A percentile compares a stretch with the other conserved stretches of the same genome.
Conservation (phyloP, 2,888 invertebrate species). For the Drosophila lutescens region DNA sequence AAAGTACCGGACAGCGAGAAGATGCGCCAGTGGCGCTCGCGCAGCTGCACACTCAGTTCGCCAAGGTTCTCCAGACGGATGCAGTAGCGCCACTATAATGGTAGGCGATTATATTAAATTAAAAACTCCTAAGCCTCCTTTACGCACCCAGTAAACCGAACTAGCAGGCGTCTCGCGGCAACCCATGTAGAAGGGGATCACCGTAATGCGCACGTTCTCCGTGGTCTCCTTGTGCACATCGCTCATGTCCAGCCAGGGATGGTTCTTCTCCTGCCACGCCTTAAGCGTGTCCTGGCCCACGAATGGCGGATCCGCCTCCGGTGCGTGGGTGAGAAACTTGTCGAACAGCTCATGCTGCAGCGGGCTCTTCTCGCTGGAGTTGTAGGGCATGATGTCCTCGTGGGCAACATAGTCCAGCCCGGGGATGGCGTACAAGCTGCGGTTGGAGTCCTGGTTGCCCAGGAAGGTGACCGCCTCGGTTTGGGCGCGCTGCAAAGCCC, state of each 20-base stretch:
- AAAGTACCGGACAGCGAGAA: slow-evolving; percentile 96
- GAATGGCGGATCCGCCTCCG: slow-evolving; percentile 93
- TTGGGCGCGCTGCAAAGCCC: slow-evolving; percentile 90
- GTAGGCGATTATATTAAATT: neutral
- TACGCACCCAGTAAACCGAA: slow-evolving; percentile 91
- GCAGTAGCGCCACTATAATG: slow-evolving; percentile 96
- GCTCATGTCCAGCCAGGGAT: slow-evolving; percentile 97
- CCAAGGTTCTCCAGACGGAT: slow-evolving; percentile 98
- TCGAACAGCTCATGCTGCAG: slow-evolving; percentile 98
- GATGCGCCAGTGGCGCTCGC: slow-evolving; percentile 99
- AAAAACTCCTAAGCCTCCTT: too few relatives aligned
- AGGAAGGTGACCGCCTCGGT: slow-evolving; percentile 98
- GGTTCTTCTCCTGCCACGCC: slow-evolving; percentile 99
- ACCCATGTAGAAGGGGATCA: slow-evolving; percentile 99
- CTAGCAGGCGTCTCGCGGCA: slow-evolving; percentile 95
- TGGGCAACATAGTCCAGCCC: slow-evolving; percentile 99
- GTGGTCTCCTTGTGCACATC: slow-evolving; percentile 99
- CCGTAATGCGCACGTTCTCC: slow-evolving; percentile 93
- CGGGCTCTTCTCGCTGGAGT: slow-evolving; percentile 92
- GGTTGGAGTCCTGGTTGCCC: slow-evolving; percentile 97
- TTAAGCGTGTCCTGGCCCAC: slow-evolving; percentile 94
- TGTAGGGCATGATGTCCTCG: slow-evolving; percentile 98
- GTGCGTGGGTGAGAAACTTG: slow-evolving; percentile 93
- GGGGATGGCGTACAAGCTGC: slow-evolving; percentile 97
- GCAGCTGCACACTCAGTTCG: slow-evolving; percentile 93